A percentile compares a stretch with the other conserved stretches of the same genome.
These are phyloP conservation scores for Oxyruncus cristatus DNA, from an alignment of 2,113 vertebrate genomes.

Conservation along the genomic window DNA sequence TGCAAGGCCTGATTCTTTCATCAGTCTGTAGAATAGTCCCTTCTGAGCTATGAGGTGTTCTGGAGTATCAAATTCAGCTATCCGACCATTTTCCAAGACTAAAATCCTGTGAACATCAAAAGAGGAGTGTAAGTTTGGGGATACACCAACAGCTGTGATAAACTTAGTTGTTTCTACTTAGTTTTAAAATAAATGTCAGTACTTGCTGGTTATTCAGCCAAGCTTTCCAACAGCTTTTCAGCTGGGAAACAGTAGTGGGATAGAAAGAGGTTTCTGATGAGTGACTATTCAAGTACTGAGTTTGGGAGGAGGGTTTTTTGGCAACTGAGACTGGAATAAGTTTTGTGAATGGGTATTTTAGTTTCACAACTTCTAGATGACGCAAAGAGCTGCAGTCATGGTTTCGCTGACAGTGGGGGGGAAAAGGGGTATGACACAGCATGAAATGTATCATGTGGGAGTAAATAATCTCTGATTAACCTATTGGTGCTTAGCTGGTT, in stretches of 20 bases:
- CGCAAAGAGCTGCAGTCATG: neutral
- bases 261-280: neutral
- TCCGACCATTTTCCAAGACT: slow-evolving; percentile 88
- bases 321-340: neutral
- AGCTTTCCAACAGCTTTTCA: neutral
- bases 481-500: neutral
- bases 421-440: neutral
- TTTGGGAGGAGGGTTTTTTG: neutral
- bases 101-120: slow-evolving; percentile 80
- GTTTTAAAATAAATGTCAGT: neutral
- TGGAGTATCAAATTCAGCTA: slow-evolving; percentile 88
- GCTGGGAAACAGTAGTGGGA: neutral
- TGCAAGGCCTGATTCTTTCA: slow-evolving; percentile 85
- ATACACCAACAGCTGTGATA: neutral
- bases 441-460: neutral
- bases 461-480: neutral
- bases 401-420: neutral
- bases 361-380: neutral
- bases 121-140: neutral
- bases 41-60: slow-evolving; percentile 82
- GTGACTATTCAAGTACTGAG: neutral
- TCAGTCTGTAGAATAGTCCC: slow-evolving; percentile 90
- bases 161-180: neutral
- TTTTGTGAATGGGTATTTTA: neutral
- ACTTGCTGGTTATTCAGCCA: neutral